These are phyloP conservation scores for Andrena dorsata DNA, from an alignment of 2,888 invertebrate species.

Conservation along the genomic window DNA sequence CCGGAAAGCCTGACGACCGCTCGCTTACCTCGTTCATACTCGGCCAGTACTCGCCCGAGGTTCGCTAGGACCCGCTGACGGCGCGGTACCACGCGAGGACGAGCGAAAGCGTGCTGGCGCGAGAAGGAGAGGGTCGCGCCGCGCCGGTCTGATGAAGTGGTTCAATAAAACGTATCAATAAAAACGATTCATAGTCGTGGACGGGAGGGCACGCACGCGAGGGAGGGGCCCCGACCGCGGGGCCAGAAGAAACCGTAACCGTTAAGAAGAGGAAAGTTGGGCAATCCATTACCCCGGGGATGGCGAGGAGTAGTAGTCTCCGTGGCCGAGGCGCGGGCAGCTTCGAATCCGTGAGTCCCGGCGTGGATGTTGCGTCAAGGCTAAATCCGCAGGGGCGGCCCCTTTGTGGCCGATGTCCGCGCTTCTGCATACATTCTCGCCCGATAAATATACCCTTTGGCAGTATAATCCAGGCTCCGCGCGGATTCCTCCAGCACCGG, in stretches of 20 bases:
- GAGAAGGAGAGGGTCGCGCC: constrained; percentile 16
- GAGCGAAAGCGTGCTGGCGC: not conserved
- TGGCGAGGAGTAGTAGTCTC: constrained; percentile 23
- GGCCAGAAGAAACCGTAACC: constrained; percentile 56
- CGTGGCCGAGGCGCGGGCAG: constrained; percentile 39
- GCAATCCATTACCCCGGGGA: constrained; percentile 69
- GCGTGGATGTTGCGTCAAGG: constrained; percentile 81
- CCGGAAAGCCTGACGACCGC: constrained; percentile 16
- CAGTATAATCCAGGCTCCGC: constrained; percentile 83
- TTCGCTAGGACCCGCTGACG: constrained; percentile 23
- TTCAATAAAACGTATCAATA: constrained; percentile 72
- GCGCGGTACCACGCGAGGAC: not conserved
- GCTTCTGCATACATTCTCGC: constrained; percentile 85
- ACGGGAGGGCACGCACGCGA: constrained; percentile 51
- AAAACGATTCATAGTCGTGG: constrained; percentile 69
- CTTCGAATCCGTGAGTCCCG: constrained; percentile 69
- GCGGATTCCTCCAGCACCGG: constrained; percentile 83
- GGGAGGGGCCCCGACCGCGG: constrained; percentile 22
- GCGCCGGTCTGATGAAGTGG: constrained; percentile 61
- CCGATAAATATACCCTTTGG: constrained; percentile 85
- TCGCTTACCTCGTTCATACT: not conserved
- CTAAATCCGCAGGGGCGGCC: constrained; percentile 82
- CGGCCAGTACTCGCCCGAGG: constrained; percentile 8
- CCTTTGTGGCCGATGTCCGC: constrained; percentile 84
- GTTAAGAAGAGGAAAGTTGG: constrained; percentile 71